These are phyloP conservation scores for Pelvicachromis taeniatus DNA, from an alignment of 2,113 vertebrate genomes.

Conservation along the genomic window DNA sequence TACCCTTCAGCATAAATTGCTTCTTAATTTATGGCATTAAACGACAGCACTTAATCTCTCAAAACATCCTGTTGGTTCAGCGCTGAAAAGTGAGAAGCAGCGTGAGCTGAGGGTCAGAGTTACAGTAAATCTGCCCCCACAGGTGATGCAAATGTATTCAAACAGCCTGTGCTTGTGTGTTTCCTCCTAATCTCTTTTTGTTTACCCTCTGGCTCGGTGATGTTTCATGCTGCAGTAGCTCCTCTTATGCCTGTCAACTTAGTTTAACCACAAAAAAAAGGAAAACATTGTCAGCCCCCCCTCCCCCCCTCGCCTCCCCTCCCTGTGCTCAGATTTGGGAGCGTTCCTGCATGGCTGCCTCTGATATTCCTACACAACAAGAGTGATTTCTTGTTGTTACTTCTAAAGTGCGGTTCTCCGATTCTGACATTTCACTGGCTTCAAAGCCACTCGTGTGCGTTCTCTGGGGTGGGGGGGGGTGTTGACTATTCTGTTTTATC, in stretches of 20 bases:
- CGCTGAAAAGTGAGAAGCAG: background rate
- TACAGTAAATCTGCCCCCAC: background rate
- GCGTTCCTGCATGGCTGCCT: background rate
- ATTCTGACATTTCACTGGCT: background rate
- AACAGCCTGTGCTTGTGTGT: background rate
- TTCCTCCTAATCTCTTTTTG: constrained; percentile 10
- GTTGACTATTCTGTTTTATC: background rate
- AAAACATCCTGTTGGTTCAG: background rate
- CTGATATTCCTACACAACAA: background rate
- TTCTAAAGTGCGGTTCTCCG: background rate
- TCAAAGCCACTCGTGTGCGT: background rate
- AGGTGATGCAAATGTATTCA: constrained; percentile 4
- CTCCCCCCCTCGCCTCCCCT: background rate
- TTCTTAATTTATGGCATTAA: background rate
- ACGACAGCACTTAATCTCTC: background rate
- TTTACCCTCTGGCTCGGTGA: background rate
- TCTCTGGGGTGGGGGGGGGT: background rate
- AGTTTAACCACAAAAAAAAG: background rate
- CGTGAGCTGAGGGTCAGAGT: background rate
- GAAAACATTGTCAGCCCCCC: background rate
- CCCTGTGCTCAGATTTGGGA: background rate
- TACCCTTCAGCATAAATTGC: rapidly evolving
- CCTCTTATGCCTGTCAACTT: constrained; percentile 25
- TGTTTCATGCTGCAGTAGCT: constrained; percentile 17
- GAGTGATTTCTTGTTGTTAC: background rate